Conservation (phyloP, 1,140 invertebrate genomes). For the Aphelenchoides fujianensis region DNA sequence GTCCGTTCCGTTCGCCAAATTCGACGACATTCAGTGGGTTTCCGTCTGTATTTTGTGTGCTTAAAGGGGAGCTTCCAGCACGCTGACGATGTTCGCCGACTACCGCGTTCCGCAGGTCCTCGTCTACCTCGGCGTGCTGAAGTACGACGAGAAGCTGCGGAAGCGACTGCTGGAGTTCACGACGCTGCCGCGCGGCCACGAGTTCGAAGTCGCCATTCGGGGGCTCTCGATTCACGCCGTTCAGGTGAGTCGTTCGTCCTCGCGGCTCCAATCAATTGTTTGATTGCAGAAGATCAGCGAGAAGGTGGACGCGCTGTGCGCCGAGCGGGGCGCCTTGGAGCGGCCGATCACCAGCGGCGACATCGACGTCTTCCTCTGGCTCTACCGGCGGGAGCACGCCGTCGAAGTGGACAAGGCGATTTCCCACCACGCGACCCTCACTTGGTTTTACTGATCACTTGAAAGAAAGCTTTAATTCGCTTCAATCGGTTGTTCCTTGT, state of each 20-base stretch:
- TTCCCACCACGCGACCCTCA: constrained; percentile 78
- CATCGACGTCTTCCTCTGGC: constrained; percentile 88
- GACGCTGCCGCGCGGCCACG: constrained; percentile 72
- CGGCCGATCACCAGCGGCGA: constrained; percentile 64
- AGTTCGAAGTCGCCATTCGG: constrained; percentile 83
- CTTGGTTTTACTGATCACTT: constrained; percentile 12
- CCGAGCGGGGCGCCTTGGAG: constrained; percentile 60
- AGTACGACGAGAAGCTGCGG: constrained; percentile 74
- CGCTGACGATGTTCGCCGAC: constrained; percentile 92
- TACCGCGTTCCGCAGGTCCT: constrained; percentile 89
- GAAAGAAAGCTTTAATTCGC: no score
- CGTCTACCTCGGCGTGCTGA: constrained; percentile 76
- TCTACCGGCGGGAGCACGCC: constrained; percentile 76
- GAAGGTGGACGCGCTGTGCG: constrained; percentile 65
- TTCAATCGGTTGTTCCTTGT: no score
- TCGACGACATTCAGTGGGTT: constrained; percentile 75
- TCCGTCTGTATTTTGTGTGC: constrained; percentile 4
- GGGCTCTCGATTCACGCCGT: constrained; percentile 84
- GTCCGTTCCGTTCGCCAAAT: constrained; percentile 71
- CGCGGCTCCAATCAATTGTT: constrained; percentile 26
- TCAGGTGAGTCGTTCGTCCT: constrained; percentile 69
- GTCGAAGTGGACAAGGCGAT: constrained; percentile 70
- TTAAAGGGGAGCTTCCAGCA: constrained; percentile 36
- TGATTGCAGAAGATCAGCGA: constrained; percentile 65
- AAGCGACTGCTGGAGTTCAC: constrained; percentile 71